These are phyloP conservation scores for Laspeyria flexula DNA, from an alignment of 2,888 invertebrate genomes.

Conservation along the genomic window DNA sequence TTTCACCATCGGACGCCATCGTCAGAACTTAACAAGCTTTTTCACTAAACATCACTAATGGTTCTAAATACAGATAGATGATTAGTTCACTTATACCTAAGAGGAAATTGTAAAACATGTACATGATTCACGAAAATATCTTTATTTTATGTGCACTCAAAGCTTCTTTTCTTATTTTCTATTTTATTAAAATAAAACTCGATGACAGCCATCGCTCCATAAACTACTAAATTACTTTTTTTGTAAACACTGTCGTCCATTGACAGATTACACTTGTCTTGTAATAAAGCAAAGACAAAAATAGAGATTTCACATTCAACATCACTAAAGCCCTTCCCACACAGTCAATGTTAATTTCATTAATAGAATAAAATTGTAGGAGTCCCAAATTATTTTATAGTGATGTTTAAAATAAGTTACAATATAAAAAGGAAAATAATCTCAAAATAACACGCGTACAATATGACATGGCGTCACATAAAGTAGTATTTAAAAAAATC, in stretches of 20 bases:
- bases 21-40: constrained; percentile 77
- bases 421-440: too few species aligned
- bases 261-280: constrained; percentile 16
- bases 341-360: too few species aligned
- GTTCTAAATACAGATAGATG: constrained; percentile 66
- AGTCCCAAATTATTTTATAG: too few species aligned
- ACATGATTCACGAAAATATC: constrained; percentile 84
- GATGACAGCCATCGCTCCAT: constrained; percentile 82
- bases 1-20: constrained; percentile 94
- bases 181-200: constrained; percentile 76
- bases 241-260: constrained; percentile 30
- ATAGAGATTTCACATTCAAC: background rate
- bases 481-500: too few species aligned
- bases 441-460: too few species aligned
- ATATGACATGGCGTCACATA: too few species aligned
- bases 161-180: constrained; percentile 76
- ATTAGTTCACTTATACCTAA: constrained; percentile 75
- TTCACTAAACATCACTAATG: constrained; percentile 74
- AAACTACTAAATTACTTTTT: constrained; percentile 58
- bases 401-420: too few species aligned
- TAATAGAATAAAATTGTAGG: too few species aligned
- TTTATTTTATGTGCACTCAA: constrained; percentile 74
- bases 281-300: constrained; percentile 22
- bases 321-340: too few species aligned
- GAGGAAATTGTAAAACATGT: constrained; percentile 77